These are phyloP conservation scores for Delphinapterus leucas DNA, from an alignment of 2,113 vertebrate species.

Conservation along the genomic window DNA sequence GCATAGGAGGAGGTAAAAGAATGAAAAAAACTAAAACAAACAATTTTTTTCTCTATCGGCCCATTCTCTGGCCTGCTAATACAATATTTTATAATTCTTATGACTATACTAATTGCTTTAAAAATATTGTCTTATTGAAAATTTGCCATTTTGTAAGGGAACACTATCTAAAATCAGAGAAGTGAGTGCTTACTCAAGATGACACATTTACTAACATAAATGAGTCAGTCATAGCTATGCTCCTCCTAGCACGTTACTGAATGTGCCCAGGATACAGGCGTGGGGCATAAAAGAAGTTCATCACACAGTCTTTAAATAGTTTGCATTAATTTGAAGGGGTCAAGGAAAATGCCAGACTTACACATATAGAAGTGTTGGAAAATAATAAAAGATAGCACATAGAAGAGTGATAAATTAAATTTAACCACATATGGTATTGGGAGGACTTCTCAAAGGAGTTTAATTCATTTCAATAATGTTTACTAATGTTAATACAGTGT, in stretches of 20 bases:
- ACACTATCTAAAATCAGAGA: neutral
- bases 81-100: neutral
- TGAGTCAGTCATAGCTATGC: neutral
- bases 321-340: neutral
- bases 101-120: neutral
- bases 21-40: neutral
- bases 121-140: neutral
- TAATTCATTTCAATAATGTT: neutral
- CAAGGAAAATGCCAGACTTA: neutral
- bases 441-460: neutral
- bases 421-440: neutral
- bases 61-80: neutral
- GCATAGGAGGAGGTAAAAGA: neutral
- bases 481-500: neutral
- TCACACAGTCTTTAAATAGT: neutral
- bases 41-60: neutral
- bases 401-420: neutral
- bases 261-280: neutral
- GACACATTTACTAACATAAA: neutral
- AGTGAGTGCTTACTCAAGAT: neutral
- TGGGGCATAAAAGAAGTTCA: neutral
- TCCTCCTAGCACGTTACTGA: neutral
- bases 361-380: neutral
- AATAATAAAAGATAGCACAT: neutral
- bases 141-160: neutral